Conservation (phyloP, 2,113 vertebrate species). For the Chaetodon auriga region DNA sequence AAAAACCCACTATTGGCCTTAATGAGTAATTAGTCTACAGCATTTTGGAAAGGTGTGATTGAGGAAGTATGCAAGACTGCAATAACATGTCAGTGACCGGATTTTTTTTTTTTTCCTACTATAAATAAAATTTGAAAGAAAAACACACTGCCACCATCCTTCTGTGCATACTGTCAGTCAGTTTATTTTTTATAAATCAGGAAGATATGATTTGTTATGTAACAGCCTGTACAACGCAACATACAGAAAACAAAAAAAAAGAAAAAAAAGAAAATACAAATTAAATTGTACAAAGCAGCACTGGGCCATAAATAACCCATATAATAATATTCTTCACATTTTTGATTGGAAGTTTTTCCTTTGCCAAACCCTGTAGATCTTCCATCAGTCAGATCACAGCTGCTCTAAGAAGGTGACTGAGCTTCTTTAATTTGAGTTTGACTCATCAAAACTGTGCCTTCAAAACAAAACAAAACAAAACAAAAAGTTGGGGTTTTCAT, state of each 20-base stretch:
- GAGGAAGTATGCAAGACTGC: slow-evolving; percentile 80
- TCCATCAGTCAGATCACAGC: slow-evolving; percentile 63
- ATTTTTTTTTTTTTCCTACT: slow-evolving; percentile 73
- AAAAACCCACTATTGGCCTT: slow-evolving; percentile 79
- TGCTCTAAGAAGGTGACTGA: slow-evolving; percentile 58
- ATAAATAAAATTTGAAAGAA: slow-evolving; percentile 78
- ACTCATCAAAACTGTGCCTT: slow-evolving; percentile 59
- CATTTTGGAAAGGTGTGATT: slow-evolving; percentile 76
- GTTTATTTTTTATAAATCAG: slow-evolving; percentile 85
- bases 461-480: not conserved
- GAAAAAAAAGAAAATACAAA: slow-evolving; percentile 71
- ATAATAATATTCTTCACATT: slow-evolving; percentile 82
- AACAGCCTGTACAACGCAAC: slow-evolving; percentile 87
- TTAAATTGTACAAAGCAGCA: slow-evolving; percentile 85
- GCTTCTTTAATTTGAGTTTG: slow-evolving; percentile 50
- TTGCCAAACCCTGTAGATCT: slow-evolving; percentile 42
- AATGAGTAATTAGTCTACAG: slow-evolving; percentile 72
- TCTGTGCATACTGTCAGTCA: slow-evolving; percentile 81
- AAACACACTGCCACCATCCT: slow-evolving; percentile 31
- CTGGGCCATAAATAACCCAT: slow-evolving; percentile 80
- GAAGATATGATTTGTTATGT: slow-evolving; percentile 87
- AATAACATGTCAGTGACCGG: slow-evolving; percentile 79
- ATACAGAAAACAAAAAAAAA: slow-evolving; percentile 69
- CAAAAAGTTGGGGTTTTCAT: not conserved
- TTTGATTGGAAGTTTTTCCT: slow-evolving; percentile 74